Percentiles rank a stretch among this genome's conserved stretches.
Evolutionary conservation across 2,113 vertebrate species (phyloP).

Genomic region (Donacobius atricapilla): DNA sequence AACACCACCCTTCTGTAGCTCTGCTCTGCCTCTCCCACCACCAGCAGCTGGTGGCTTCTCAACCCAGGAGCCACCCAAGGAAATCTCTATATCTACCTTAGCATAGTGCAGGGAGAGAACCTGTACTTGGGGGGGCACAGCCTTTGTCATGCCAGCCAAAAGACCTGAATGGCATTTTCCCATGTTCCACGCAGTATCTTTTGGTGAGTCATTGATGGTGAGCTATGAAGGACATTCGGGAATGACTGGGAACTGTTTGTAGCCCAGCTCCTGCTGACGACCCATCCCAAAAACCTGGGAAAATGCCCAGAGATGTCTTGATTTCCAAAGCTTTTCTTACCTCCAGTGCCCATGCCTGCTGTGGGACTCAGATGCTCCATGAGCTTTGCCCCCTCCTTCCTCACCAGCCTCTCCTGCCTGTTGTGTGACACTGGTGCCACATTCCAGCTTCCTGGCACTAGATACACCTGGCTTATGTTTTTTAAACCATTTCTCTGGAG

Average conservation of each 20-base stretch:
- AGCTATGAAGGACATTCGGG: not conserved
- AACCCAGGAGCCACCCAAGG: not conserved
- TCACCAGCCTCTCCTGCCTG: accelerated
- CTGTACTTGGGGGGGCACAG: not conserved
- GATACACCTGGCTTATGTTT: accelerated
- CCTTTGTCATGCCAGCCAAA: not conserved
- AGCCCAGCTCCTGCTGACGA: not conserved
- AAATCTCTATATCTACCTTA: not conserved
- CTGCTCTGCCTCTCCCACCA: not conserved
- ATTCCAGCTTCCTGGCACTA: not conserved
- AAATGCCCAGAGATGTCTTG: not conserved
- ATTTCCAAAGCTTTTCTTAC: not conserved
- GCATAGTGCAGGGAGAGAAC: not conserved
- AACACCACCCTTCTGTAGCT: accelerated
- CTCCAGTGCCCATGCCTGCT: not conserved
- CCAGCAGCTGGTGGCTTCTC: not conserved
- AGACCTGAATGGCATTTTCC: not conserved
- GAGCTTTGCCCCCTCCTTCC: not conserved
- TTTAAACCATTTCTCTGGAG: not conserved
- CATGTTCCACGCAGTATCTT: not conserved
- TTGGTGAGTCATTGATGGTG: not conserved
- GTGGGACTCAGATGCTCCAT: accelerated
- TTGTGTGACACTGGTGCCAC: not conserved
- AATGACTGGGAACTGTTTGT: not conserved
- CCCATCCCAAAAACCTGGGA: not conserved